Base-by-base conservation (phyloP, 2,888 invertebrate species). In the Eilema griseolum region DNA sequence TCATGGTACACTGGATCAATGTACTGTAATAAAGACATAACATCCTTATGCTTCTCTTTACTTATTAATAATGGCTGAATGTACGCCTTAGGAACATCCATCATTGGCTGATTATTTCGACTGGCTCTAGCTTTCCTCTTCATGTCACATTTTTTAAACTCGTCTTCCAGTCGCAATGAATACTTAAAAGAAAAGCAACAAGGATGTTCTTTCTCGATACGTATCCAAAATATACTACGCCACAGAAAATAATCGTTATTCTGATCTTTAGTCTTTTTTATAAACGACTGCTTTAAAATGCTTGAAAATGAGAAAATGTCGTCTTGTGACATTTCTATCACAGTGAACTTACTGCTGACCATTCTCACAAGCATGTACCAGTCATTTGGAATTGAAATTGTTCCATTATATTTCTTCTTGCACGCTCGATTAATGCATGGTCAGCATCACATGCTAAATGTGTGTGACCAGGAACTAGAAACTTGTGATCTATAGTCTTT, bases 341-440 rank as follows among this genome's bases (percentile, higher is more conserved):
- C 33, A 33, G 71, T 71, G 71, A 71, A 71, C 60, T 71, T 67
- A 71, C 64, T 71, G 71, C 67, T 71, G 71, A 71, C 67, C 71
- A 68, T 71, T 71, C 71, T 68, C 68, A 71, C 71, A 65, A 71
- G 68, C 68, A 71, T 33, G 33, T 33, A 33, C 33, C 33, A 33
- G 8, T 33, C 33, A 33, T 33, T 33, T 33, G 33, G 33, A 33
- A 33, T 33, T 8, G 33, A 33, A 33, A 33, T 33, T 33, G 8
- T 33, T 33, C 33, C 33, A 33, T 8, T 33, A 33, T 33, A 33
- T 33, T 33, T 33, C 33, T 33, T 33, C 33, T 33, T 33, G 33
- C 33, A 33, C 33, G 33, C 33, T 33, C 33, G 8, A 33, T 33
- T 33, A 8, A 33, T 4, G 33, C 33, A 33, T 33, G 33, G 33